phyloP scores from a whole-genome alignment of 2,888 invertebrate genomes.

The Pedicia rivosa region DNA sequence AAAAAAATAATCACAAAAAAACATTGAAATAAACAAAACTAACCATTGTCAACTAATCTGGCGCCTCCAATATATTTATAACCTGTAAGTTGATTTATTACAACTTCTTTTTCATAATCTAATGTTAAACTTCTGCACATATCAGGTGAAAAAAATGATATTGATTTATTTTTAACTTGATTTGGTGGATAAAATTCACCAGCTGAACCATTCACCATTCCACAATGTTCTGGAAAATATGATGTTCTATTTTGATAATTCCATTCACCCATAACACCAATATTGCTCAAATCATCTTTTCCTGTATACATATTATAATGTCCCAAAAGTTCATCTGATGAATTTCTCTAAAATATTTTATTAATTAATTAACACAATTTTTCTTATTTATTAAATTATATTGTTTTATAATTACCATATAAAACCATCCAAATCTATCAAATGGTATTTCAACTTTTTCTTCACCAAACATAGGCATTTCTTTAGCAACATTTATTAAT shows the following conservation, averaged over 20 bases:
- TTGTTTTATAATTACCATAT: constrained; percentile 42
- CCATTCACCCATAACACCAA: constrained; percentile 59
- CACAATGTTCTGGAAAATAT: constrained; percentile 37
- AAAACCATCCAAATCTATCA: constrained; percentile 80
- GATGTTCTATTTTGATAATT: constrained; percentile 43
- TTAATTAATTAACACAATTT: constrained; percentile 5
- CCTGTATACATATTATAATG: constrained; percentile 64
- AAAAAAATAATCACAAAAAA: background rate
- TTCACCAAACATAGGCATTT: constrained; percentile 36
- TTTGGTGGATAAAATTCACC: constrained; percentile 66
- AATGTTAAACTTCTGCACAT: constrained; percentile 53
- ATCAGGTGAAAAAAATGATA: constrained; percentile 56
- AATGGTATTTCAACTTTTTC: constrained; percentile 42
- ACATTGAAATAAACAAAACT: background rate
- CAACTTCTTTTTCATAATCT: constrained; percentile 41
- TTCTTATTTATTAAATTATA: no score
- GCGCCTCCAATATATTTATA: constrained; percentile 50
- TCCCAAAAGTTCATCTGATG: constrained; percentile 55
- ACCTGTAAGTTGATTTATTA: constrained; percentile 41
- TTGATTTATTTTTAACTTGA: constrained; percentile 36
- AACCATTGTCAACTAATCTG: constrained; percentile 51
- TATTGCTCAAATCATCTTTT: constrained; percentile 35
- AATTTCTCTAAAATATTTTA: constrained; percentile 62
- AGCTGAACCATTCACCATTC: constrained; percentile 49
- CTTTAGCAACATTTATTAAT: constrained; percentile 47